Evolutionary conservation across 2,797 vertebrate genomes (phyloP), one percentile per base, ranked within the genome.

Genomic region (Phoebastria nigripes): DNA sequence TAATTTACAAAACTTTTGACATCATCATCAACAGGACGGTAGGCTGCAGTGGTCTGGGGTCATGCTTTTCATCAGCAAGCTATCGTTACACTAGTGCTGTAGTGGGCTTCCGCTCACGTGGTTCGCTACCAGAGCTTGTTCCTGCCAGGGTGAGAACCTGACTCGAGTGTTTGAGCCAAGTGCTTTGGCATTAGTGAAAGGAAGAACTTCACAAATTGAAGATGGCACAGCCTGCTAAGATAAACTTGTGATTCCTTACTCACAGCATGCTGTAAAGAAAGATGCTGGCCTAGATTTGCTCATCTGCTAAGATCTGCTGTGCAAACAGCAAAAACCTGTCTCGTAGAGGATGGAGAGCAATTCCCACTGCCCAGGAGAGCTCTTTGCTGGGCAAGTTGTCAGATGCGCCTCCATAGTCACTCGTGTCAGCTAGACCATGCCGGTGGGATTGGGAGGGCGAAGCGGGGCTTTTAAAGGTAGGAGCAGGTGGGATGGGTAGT

Each of bases 361-460:
- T 66, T 85, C 47, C n/a, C 2, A 0, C 42, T 74, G 26, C 28
- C 29, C 12, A 4, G 56, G 14, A 24, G 20, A 85, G 14, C n/a
- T 67, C n/a, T 87, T 63, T 35, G 31, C n/a, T 79, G 62, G 17
- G 35, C 51, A 13, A 15, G 47, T 54, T 77, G 26, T 73, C 39
- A 63, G 52, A 16, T 7, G 7, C 2, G 3, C 47, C 20, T 91
- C 47, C 9, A 0, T 12, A 33, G 63, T 80, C 37, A 52, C 33
- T 72, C 0, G 0, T 35, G 29, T 65, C 29, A 56, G 6, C 21
- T 29, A 58, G 28, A 35, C 47, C 13, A 4, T 62, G 11, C 16
- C 0, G 2, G 4, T 37, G 11, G 11, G 54, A 25, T 8, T 73
- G 15, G 37, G 37, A 47, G 15, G 4, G 24, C 1, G 1, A 56